Percentiles rank a stretch among this genome's conserved stretches.
phyloP scores from a whole-genome alignment of 2,888 invertebrate species.

The Philhelius pedissequus region DNA sequence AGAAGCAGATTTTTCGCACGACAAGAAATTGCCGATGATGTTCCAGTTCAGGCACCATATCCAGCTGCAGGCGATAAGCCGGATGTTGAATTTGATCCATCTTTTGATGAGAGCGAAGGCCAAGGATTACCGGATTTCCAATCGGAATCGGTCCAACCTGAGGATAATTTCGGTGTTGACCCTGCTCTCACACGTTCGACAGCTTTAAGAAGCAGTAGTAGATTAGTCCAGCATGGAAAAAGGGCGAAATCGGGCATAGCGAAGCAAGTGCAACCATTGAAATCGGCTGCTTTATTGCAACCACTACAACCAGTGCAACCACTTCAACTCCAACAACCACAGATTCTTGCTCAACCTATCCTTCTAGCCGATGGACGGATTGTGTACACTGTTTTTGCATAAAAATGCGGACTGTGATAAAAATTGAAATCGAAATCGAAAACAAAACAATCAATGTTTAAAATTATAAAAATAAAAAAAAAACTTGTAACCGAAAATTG shows the following conservation, averaged over 20 bases:
- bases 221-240: constrained; percentile 4
- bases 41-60: constrained; percentile 71
- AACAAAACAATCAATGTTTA: too few species aligned
- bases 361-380: constrained; percentile 45
- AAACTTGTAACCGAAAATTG: too few species aligned
- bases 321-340: constrained; percentile 20
- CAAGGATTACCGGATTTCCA: constrained; percentile 38
- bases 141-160: background rate
- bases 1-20: constrained; percentile 38
- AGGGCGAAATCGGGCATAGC: background rate
- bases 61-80: constrained; percentile 74
- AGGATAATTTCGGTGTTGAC: constrained; percentile 21
- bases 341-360: constrained; percentile 40
- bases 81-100: constrained; percentile 74
- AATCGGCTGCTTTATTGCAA: constrained; percentile 5
- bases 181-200: constrained; percentile 29
- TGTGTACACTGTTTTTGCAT: constrained; percentile 27
- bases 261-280: background rate
- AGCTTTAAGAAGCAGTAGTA: background rate
- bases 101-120: constrained; percentile 71
- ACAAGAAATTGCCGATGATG: constrained; percentile 34
- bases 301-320: constrained; percentile 2
- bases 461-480: background rate
- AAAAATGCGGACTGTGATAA: background rate
- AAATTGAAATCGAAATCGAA: background rate